Evolutionary conservation across 2,113 vertebrate species (phyloP).

Genomic region (Cricetomys ansorgei): DNA sequence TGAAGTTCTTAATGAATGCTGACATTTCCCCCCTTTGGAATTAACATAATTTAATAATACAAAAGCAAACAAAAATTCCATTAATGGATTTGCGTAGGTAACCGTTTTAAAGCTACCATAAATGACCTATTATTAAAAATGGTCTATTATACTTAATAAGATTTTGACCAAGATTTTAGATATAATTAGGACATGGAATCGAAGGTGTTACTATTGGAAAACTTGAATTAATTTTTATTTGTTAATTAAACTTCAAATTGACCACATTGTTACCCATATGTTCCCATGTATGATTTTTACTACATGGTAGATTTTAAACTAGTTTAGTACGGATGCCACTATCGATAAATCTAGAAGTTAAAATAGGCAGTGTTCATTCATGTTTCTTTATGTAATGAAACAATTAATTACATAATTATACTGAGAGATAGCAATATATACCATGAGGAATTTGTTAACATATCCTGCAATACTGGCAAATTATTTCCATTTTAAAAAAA

Average conservation of each 20-base stretch:
- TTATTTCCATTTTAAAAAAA: neutral
- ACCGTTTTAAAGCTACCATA: constrained; percentile 58
- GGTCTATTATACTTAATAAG: constrained; percentile 55
- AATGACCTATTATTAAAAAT: constrained; percentile 49
- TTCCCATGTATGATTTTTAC: neutral
- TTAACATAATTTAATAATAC: constrained; percentile 66
- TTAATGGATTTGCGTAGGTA: constrained; percentile 60
- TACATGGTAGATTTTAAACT: neutral
- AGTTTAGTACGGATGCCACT: neutral
- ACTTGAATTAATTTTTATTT: constrained; percentile 21
- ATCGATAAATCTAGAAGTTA: constrained; percentile 44
- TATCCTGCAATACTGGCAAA: neutral
- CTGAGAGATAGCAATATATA: neutral
- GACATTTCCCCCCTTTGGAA: constrained; percentile 50
- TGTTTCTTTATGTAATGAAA: constrained; percentile 38
- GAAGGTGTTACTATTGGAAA: neutral
- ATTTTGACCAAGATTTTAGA: constrained; percentile 57
- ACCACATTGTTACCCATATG: neutral
- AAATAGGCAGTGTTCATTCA: neutral
- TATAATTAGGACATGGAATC: constrained; percentile 22
- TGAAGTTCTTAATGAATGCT: constrained; percentile 59
- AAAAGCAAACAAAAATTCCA: constrained; percentile 59
- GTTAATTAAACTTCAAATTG: constrained; percentile 49
- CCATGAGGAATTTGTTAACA: neutral
- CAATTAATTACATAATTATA: constrained; percentile 22